These are phyloP conservation scores for Pentalonia nigronervosa DNA, from an alignment of 1,140 invertebrate species.

Conservation along the genomic window DNA sequence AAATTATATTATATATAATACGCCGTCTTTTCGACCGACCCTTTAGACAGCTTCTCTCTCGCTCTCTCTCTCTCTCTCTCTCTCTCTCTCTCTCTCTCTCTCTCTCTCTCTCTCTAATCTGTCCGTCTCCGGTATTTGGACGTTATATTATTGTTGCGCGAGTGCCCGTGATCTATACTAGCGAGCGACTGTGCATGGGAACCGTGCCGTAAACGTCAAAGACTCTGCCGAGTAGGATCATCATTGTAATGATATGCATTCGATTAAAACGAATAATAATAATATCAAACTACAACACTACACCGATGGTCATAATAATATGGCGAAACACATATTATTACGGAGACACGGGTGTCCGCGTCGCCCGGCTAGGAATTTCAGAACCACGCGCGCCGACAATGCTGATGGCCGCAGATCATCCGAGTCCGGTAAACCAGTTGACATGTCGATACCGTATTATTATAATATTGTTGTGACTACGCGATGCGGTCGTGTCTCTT, in stretches of 20 bases:
- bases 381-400: not conserved
- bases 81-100: not conserved
- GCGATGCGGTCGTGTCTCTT: not conserved
- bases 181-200: not conserved
- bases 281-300: not conserved
- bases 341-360: not conserved
- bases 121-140: not conserved
- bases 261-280: conserved; percentile 35
- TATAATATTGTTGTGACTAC: not conserved
- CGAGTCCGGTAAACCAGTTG: conserved; percentile 34
- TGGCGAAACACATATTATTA: not conserved
- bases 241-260: not conserved
- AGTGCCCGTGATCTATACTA: conserved; percentile 14
- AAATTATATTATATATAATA: not conserved
- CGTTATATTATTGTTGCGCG: not conserved
- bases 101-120: not conserved
- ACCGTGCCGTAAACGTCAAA: not conserved
- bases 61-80: not conserved
- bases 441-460: not conserved
- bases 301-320: not conserved
- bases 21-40: not conserved
- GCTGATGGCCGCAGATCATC: not conserved
- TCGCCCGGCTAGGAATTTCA: conserved; percentile 12
- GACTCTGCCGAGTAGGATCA: not conserved
- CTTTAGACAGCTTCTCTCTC: not conserved